Base-by-base conservation (phyloP, 2,888 invertebrate genomes). In the Bellardia pandia region DNA sequence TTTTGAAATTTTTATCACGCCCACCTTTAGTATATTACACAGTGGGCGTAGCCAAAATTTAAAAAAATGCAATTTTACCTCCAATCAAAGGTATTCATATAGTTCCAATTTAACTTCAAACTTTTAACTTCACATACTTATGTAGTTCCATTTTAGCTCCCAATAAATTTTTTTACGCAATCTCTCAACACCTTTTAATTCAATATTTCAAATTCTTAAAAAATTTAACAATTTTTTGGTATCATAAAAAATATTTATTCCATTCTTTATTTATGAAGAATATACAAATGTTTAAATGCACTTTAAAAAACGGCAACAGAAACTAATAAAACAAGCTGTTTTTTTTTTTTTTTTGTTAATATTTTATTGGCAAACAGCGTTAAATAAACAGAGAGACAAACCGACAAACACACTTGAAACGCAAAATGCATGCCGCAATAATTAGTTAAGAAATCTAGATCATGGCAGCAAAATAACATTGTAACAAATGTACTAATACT, bases 391-490 rank as follows among this genome's bases (percentile, higher is more conserved):
- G 51, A 53, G 16, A 76, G 64, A 75, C 69, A 45, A 33, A 71
- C 37, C 13, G 14, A 56, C 74, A 75, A 58, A 68, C 75, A 87
- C 88, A 85, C 72, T 83, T 83, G 76, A 83, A 83, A 84, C 69
- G 82, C 80, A 83, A 80, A 85, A 81, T 84, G 75, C 86, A 88
- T 90, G 90, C 89, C 89, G 90, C 89, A 91, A 91, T 89, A 88
- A 91, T 90, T 90, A 90, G 90, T 90, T 90, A 88, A 88, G 88
- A 90, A 91, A 92, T 91, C 89, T 90, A 90, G 91, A 91, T 91
- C 91, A 91, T 91, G 92, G 91, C 91, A 90, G 90, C 89, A 85
- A 89, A 89, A 91, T 90, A 89, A 89, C 89, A 89, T 89, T 91
- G 90, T 90, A 90, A 90, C 89, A 89, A 89, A 88, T 88, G 87